Base-by-base conservation (phyloP, 2,113 vertebrate genomes). In the Actinemys pallida region DNA sequence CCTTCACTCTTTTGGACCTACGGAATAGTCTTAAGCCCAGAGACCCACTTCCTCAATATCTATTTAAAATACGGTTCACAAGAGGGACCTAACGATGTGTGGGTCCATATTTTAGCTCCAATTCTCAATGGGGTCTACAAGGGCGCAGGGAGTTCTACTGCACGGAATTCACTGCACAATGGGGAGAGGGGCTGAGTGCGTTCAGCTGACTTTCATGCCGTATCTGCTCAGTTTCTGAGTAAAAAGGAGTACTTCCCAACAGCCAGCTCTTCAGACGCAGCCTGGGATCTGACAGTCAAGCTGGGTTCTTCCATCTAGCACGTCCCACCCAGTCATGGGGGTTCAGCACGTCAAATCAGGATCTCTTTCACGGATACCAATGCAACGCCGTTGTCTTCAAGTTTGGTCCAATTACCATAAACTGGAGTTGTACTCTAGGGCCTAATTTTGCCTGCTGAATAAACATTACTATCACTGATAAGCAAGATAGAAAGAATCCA, bases 11-110 rank as follows among this genome's bases (percentile, higher is more conserved):
- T 45, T 31, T 25, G 76, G 47, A 31, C 47, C 25, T 47, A 81
- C 13, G 5, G 31, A 65, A 65, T 35, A n/a, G 4, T 10, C 50
- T 39, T 75, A 47, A 92, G 86, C 54, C 5, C 24, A n/a, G 59
- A 86, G 24, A 5, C 4, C 62, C 56, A 52, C 78, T 13, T 84
- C n/a, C 47, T 84, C 52, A n/a, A 24, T 0, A 0, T n/a, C 35
- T 52, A 59, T 17, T 65, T 65, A 94, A 96, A 35, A 6, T 25
- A 78, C n/a, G 14, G 7, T 35, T 35, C 62, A 82, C 69, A 91
- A 1, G 0, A 2, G 31, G 49, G 22, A 12, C 4, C 1, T 81
- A 90, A 78, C 7, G 1, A 8, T 4, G 5, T 1, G 24, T 84
- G 47, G 59, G 62, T 49, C 20, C 10, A 3, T 16, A 72, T 24